Conservation (phyloP, 1,140 invertebrate species). For the Sitophilus oryzae region DNA sequence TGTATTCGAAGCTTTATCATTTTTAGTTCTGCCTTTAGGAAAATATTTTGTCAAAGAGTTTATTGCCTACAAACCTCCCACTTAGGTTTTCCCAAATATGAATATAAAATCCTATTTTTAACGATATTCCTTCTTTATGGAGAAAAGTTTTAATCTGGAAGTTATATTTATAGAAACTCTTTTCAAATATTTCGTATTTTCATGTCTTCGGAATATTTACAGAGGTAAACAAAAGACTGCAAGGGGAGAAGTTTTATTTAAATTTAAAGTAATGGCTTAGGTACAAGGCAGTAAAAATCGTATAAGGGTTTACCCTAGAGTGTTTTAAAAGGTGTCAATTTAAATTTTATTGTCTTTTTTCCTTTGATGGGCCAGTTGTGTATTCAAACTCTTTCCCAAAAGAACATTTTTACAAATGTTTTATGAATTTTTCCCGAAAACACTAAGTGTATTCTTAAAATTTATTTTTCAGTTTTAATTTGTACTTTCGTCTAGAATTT, state of each 20-base stretch:
- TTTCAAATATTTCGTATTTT: not conserved
- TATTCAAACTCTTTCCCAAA: constrained; percentile 1
- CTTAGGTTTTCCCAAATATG: too few species aligned
- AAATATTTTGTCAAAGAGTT: too few species aligned
- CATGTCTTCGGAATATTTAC: not conserved
- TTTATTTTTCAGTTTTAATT: not conserved
- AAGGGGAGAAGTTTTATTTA: constrained; percentile 5
- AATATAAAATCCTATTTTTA: too few species aligned
- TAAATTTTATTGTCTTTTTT: constrained; percentile 11
- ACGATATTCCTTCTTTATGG: too few species aligned
- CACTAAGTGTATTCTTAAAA: not conserved
- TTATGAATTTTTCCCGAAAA: constrained; percentile 2
- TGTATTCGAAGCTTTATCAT: too few species aligned
- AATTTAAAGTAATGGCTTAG: constrained; percentile 4
- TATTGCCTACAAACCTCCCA: too few species aligned
- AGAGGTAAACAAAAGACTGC: constrained; percentile 4
- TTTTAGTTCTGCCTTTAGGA: too few species aligned
- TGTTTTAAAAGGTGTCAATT: constrained; percentile 10
- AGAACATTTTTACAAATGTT: constrained; percentile 8
- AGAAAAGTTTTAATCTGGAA: too few species aligned
- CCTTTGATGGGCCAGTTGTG: constrained; percentile 4
- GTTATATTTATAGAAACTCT: not conserved
- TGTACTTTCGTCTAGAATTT: too few species aligned
- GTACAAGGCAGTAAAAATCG: constrained; percentile 3
- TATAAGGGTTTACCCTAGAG: constrained; percentile 6